These are phyloP conservation scores for Peromyscus californicus DNA, from an alignment of 2,113 vertebrate species.

Conservation along the genomic window DNA sequence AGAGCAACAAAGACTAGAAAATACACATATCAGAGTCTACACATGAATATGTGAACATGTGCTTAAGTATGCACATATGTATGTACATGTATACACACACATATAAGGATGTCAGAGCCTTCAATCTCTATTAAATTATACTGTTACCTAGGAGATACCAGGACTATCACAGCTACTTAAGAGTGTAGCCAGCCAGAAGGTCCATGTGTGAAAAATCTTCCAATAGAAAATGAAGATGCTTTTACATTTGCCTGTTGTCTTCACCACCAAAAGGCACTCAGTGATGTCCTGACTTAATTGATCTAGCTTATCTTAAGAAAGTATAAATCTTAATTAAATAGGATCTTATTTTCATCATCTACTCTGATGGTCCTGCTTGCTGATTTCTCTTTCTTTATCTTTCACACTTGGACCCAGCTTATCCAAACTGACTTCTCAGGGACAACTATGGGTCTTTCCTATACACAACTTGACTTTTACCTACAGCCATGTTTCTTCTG, in stretches of 20 bases:
- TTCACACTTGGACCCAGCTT: neutral
- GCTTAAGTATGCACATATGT: neutral
- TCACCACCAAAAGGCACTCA: neutral
- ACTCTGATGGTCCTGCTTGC: neutral
- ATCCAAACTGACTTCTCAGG: neutral
- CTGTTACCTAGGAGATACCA: neutral
- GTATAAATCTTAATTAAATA: neutral
- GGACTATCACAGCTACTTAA: neutral
- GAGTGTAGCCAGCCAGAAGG: neutral
- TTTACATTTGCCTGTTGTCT: neutral
- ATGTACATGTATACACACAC: neutral
- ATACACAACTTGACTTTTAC: neutral
- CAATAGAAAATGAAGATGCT: neutral
- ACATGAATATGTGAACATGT: neutral
- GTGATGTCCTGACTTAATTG: neutral
- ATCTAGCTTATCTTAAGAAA: neutral
- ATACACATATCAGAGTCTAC: neutral
- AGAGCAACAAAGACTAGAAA: neutral
- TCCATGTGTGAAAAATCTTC: neutral
- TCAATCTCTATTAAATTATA: neutral
- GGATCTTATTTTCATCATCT: neutral
- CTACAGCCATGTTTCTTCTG: neutral
- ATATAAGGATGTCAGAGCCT: neutral
- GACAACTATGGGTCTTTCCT: neutral
- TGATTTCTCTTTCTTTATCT: neutral